phyloP scores from a whole-genome alignment of 2,888 invertebrate genomes.

The Brassicogethes aeneus region DNA sequence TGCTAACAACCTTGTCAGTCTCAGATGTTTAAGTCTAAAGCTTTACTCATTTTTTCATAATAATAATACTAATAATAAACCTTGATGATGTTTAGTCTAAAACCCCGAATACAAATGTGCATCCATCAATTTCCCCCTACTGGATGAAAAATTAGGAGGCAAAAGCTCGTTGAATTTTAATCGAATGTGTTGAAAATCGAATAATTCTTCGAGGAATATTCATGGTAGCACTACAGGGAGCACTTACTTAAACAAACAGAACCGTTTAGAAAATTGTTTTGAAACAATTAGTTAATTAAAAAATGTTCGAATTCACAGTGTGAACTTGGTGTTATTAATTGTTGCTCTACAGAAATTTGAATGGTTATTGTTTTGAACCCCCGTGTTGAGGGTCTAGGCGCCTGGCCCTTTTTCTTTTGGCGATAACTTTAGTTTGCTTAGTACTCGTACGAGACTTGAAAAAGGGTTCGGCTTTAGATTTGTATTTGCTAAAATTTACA shows the following conservation, averaged over 20 bases:
- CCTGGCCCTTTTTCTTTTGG: not conserved
- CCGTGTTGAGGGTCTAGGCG: not conserved
- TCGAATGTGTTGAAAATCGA: not conserved
- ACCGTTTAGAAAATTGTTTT: conserved; percentile 1
- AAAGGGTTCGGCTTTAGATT: not conserved
- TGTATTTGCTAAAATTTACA: not conserved
- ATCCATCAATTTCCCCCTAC: no score
- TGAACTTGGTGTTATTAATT: not conserved
- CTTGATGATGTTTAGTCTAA: no score
- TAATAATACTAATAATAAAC: no score
- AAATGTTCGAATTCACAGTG: not conserved
- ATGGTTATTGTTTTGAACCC: not conserved
- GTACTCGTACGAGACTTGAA: not conserved
- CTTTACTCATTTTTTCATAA: no score
- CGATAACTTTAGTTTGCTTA: not conserved
- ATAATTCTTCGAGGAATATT: not conserved
- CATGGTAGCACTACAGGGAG: not conserved
- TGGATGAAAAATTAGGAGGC: not conserved
- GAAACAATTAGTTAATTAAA: conserved; percentile 2
- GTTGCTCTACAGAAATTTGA: not conserved
- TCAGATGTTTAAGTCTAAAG: no score
- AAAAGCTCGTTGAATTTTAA: not conserved
- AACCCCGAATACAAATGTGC: no score
- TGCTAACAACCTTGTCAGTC: no score
- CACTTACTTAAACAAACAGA: not conserved